Conservation (phyloP, 2,113 vertebrate species). For the Edolisoma coerulescens region DNA sequence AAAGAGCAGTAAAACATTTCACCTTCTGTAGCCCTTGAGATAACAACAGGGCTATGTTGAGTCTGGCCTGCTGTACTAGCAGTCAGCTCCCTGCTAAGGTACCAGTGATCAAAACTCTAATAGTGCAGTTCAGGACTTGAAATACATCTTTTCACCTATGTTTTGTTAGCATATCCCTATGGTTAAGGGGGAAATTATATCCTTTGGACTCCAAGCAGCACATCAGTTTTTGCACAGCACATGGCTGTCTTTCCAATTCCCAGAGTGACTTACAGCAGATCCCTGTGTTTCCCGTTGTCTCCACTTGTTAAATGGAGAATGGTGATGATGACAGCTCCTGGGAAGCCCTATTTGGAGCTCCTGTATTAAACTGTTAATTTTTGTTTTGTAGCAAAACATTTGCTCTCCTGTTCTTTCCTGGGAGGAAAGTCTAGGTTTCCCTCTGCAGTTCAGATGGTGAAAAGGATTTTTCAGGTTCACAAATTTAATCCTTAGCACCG, state of each 20-base stretch:
- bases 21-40: not conserved
- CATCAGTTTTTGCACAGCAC: not conserved
- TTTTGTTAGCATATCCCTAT: not conserved
- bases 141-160: not conserved
- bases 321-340: not conserved
- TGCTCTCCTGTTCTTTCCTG: not conserved
- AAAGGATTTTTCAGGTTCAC: not conserved
- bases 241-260: not conserved
- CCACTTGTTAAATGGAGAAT: not conserved
- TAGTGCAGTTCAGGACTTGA: not conserved
- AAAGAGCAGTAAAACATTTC: not conserved
- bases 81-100: not conserved
- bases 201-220: not conserved
- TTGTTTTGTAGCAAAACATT: not conserved
- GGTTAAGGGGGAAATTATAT: not conserved
- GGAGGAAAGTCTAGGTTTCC: not conserved
- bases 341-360: not conserved
- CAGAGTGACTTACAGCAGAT: not conserved
- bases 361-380: not conserved
- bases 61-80: not conserved
- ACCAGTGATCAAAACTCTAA: not conserved
- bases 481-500: not conserved
- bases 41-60: not conserved
- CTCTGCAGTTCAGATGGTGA: slow-evolving; percentile 14
- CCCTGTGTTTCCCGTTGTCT: not conserved